Base-by-base conservation (phyloP, 2,888 invertebrate genomes). In the Erannis defoliaria region DNA sequence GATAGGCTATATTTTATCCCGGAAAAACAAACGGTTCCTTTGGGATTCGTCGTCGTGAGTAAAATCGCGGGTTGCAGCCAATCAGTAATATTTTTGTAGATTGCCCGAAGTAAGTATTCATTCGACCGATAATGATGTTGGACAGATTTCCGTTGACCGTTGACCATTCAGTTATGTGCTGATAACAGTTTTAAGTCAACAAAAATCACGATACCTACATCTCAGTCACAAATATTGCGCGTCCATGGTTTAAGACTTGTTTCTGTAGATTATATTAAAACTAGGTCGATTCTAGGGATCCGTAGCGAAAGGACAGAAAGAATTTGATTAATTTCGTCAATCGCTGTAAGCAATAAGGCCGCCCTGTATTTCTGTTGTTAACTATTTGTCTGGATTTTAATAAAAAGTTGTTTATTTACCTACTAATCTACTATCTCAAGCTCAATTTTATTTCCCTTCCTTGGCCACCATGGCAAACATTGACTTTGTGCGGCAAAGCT, bases 141-240 rank as follows among this genome's bases (percentile, higher is more conserved):
- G 72, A 70, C 72, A 70, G 72, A 77, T 78, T 79, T 74, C 73
- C 66, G 74, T 48, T 76, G 75, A 78, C 71, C 80, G 78, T 71
- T 78, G 74, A 73, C 74, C 73, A 49, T 64, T 58, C 67, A 71
- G 54, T 71, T 68, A 72, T 66, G 67, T 72, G 71, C 70, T 73
- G 72, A 71, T 73, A 75, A 79, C 56, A 68, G 53, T 71, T 68
- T 70, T 55, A 56, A 55, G 72, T 75, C 69, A 75, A 78, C 73
- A 77, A 70, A 71, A 71, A 56, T 62, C 66, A 68, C 62, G 63
- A 54, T 67, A 60, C 55, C 60, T 63, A 70, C 56, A 35, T 50
- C 57, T 62, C 29, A 42, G 26, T 35, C 42, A 50, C 38, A 46
- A 51, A 56, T 21, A 54, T 26, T 53, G 37, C 6, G 23, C 18